Evolutionary conservation across 1,140 invertebrate genomes (phyloP).

Genomic region (Colletes latitarsis): DNA sequence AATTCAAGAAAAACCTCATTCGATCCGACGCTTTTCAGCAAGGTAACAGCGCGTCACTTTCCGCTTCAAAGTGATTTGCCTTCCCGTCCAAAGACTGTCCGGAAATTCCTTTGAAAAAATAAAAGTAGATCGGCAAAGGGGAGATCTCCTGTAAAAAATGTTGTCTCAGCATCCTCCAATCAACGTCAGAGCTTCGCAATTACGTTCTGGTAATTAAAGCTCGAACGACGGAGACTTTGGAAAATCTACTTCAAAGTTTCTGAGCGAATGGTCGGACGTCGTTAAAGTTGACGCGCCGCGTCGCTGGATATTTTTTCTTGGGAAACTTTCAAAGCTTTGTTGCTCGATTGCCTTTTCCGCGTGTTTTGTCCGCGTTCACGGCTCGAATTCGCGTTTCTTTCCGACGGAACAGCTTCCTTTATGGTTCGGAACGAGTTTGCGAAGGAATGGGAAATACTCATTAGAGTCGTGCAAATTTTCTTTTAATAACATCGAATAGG

Average conservation of each 20-base stretch:
- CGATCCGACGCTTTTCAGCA: neutral
- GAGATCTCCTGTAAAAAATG: slow-evolving; percentile 37
- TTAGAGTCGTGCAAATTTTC: too few species aligned
- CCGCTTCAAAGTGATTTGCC: slow-evolving; percentile 39
- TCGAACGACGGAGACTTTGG: slow-evolving; percentile 33
- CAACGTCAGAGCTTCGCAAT: slow-evolving; percentile 38
- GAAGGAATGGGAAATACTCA: too few species aligned
- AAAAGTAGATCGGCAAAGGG: neutral
- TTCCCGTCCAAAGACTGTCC: neutral
- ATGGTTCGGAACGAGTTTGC: too few species aligned
- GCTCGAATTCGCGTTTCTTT: too few species aligned
- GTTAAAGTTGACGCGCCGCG: neutral
- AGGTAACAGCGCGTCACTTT: slow-evolving; percentile 44
- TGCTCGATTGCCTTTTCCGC: slow-evolving; percentile 15
- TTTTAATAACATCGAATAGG: too few species aligned
- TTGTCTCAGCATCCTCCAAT: slow-evolving; percentile 31
- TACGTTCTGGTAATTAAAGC: slow-evolving; percentile 51
- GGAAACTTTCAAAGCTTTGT: slow-evolving; percentile 24
- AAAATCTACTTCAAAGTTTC: slow-evolving; percentile 15
- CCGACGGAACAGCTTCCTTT: too few species aligned
- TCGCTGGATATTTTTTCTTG: neutral
- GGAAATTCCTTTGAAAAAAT: slow-evolving; percentile 21
- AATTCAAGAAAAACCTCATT: slow-evolving; percentile 52
- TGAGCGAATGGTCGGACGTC: neutral
- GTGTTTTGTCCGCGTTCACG: too few species aligned